Conservation (phyloP, 2,888 invertebrate species). For the Periphyllus acericola region DNA sequence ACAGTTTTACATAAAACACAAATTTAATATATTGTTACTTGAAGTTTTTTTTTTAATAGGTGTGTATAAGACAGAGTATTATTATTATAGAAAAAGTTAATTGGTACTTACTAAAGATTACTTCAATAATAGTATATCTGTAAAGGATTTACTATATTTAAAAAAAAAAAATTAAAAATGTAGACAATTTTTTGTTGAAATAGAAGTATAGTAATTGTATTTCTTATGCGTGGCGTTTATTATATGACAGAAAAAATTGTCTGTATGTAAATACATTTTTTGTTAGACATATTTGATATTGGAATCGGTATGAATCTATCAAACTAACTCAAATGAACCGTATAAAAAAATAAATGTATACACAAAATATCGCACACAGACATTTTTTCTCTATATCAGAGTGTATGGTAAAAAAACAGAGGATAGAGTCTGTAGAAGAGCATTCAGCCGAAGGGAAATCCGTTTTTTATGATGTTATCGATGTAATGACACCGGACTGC, state of each 20-base stretch:
- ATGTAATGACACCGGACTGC: slow-evolving; percentile 35
- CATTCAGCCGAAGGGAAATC: slow-evolving; percentile 49
- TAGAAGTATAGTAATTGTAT: not conserved
- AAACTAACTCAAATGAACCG: slow-evolving; percentile 40
- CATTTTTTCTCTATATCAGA: slow-evolving; percentile 17
- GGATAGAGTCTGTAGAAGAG: not conserved
- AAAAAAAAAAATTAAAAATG: not conserved
- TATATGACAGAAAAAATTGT: not conserved
- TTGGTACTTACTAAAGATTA: too few species aligned
- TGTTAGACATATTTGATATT: slow-evolving; percentile 8
- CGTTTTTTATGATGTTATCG: slow-evolving; percentile 57
- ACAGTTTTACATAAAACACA: not conserved
- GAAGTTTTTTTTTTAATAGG: not conserved
- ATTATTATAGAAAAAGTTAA: not conserved
- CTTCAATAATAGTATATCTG: not conserved
- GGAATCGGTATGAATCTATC: slow-evolving; percentile 43
- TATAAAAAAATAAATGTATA: slow-evolving; percentile 48
- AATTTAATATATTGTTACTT: slow-evolving; percentile 6
- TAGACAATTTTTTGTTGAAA: not conserved
- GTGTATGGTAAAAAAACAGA: not conserved
- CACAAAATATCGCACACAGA: slow-evolving; percentile 4
- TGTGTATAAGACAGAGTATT: not conserved
- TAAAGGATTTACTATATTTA: not conserved
- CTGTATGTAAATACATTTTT: not conserved
- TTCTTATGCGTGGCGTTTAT: not conserved